Base-by-base conservation (phyloP, 2,888 invertebrate genomes). In the Ichneumoninae sp. region DNA sequence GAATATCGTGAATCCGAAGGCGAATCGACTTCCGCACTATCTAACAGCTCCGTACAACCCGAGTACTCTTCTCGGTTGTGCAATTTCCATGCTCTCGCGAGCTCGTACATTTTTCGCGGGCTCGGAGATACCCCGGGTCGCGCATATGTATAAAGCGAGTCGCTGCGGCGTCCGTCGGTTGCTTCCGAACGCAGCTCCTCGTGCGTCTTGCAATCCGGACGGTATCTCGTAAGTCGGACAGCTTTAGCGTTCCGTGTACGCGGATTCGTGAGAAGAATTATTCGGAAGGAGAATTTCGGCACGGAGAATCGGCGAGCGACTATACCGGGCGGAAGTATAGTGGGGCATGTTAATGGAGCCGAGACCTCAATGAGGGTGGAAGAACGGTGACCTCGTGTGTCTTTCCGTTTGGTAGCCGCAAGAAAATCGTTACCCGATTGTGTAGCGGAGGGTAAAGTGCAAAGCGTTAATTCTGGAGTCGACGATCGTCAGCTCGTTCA, bases 1-100 rank as follows among this genome's bases (percentile, higher is more conserved):
- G 77, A 81, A 84, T 74, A 84, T 84, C 81, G 36, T 33, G 84
- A 85, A 81, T 85, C 81, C 75, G 78, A 81, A 85, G 75, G 65
- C 74, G 65, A 75, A 81, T 85, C 74, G 84, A 85, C 81, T 85
- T 81, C 69, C 77, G 78, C 78, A 78, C 78, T 81, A 85, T 81
- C 75, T 71, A 85, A 70, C 78, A 70, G 75, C 78, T 79, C 81
- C 65, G 57, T 75, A 85, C 73, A 82, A 73, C 75, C 68, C 66
- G 81, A 54, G 57, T 76, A 68, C 66, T 79, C 82, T 76, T 85
- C 82, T 73, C 82, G 79, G 52, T 79, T 85, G 82, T 68, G 75
- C 50, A 82, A 85, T 79, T 82, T 16, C 75, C 79, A 71, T 60
- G 66, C 76, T 63, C 50, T 60, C 40, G 63, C 73, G 68, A 47